Conservation (phyloP, 2,888 invertebrate species). For the Lordiphosa andalusiaca region DNA sequence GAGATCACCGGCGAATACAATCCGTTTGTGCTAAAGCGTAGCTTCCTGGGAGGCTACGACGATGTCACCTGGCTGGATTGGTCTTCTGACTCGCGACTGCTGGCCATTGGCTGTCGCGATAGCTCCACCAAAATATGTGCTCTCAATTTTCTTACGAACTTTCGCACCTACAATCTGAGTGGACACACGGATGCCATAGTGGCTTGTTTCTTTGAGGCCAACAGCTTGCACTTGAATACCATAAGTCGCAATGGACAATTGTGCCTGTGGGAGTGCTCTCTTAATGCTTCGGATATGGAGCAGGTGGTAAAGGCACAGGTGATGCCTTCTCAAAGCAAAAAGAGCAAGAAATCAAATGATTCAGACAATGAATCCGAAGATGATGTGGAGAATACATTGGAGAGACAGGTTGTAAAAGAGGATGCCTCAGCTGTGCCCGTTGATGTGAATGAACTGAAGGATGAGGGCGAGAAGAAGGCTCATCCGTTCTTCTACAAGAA, state of each 20-base stretch:
- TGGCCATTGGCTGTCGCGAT: constrained; percentile 95
- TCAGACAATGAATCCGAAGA: constrained; percentile 87
- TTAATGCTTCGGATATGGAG: constrained; percentile 85
- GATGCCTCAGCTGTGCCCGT: constrained; percentile 61
- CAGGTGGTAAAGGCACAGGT: constrained; percentile 11
- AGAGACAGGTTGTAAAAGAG: constrained; percentile 35
- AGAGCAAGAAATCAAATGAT: constrained; percentile 77
- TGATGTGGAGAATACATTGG: constrained; percentile 81
- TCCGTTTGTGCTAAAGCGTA: constrained; percentile 91
- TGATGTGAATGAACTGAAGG: constrained; percentile 80
- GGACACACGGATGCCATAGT: constrained; percentile 93
- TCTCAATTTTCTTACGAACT: constrained; percentile 87
- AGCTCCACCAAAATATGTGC: constrained; percentile 92
- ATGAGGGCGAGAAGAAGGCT: constrained; percentile 75
- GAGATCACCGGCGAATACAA: constrained; percentile 90
- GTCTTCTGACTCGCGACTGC: constrained; percentile 93
- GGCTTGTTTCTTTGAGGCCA: constrained; percentile 92
- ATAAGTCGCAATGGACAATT: constrained; percentile 90
- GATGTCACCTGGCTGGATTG: constrained; percentile 94
- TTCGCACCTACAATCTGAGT: constrained; percentile 88
- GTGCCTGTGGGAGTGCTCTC: constrained; percentile 90
- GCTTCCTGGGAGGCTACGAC: constrained; percentile 90
- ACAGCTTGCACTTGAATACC: constrained; percentile 91
- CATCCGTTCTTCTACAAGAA: constrained; percentile 85
- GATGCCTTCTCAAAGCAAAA: constrained; percentile 33